Conservation (phyloP, 2,888 invertebrate species). For the Troilus luridus region DNA sequence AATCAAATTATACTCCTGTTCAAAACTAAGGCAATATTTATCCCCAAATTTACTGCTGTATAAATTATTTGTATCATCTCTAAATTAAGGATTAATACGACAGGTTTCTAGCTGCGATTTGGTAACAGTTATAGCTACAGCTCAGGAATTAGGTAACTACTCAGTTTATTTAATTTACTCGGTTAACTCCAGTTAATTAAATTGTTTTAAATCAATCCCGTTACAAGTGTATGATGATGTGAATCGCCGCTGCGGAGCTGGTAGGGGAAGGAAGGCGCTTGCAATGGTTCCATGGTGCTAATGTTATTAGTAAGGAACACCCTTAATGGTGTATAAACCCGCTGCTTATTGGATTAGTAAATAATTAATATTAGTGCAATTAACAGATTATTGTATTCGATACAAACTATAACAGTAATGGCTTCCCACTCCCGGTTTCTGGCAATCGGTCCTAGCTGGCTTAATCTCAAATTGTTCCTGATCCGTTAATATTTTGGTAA, state of each 20-base stretch:
- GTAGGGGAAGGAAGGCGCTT: neutral
- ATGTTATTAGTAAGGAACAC: neutral
- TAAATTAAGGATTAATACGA: neutral
- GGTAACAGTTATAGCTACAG: neutral
- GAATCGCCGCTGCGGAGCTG: neutral
- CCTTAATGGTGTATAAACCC: conserved; percentile 6
- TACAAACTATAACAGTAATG: conserved; percentile 25
- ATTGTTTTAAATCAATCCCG: neutral
- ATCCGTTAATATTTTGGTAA: neutral
- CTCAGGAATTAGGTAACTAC: neutral
- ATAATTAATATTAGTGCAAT: conserved; percentile 42
- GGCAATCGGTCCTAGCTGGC: neutral
- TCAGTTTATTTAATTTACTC: neutral
- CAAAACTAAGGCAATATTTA: too few relatives aligned
- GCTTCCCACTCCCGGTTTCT: neutral
- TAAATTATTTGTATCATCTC: neutral
- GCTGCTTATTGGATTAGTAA: conserved; percentile 41
- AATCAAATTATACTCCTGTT: too few relatives aligned
- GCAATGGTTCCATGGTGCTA: neutral
- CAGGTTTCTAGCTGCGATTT: neutral
- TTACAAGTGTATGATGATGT: neutral
- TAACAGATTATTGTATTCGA: conserved; percentile 27
- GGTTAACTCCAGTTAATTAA: neutral
- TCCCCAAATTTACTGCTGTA: neutral
- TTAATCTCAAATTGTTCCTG: neutral